These are phyloP conservation scores for Eulemur albifrons DNA, from an alignment of 2,797 vertebrate species.

Conservation along the genomic window DNA sequence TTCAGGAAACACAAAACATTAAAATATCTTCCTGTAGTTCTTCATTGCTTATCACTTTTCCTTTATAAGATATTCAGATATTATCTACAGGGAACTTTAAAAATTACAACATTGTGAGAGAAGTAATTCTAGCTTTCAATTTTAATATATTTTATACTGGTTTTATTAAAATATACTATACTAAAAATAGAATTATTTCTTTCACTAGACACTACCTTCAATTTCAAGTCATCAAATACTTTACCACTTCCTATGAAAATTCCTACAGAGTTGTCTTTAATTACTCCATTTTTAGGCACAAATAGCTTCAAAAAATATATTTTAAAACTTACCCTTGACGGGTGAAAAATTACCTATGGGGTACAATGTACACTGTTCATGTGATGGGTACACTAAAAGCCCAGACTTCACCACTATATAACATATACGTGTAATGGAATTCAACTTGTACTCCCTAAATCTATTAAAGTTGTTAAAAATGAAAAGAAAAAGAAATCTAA, in stretches of 20 bases:
- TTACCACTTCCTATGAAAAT: not conserved
- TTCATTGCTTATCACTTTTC: not conserved
- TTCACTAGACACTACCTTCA: not conserved
- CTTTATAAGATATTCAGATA: not conserved
- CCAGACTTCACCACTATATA: not conserved
- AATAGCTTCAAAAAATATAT: not conserved
- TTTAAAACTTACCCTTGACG: slow-evolving; percentile 88
- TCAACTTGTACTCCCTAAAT: not conserved
- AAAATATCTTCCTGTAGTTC: not conserved
- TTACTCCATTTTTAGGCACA: not conserved
- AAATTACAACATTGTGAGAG: not conserved
- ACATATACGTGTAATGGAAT: not conserved
- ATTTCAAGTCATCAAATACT: slow-evolving; percentile 12
- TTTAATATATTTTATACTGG: not conserved
- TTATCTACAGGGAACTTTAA: not conserved
- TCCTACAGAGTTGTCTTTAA: not conserved
- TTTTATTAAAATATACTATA: slow-evolving; percentile 20
- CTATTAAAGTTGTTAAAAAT: not conserved
- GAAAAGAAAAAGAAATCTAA: not conserved
- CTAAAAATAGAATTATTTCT: not conserved
- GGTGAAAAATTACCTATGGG: not conserved
- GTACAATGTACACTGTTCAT: not conserved
- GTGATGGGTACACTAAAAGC: not conserved
- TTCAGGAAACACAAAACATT: slow-evolving; percentile 28
- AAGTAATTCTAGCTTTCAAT: not conserved